Evolutionary conservation across 2,797 vertebrate species (phyloP), one percentile per base, ranked within the genome.

Genomic region (Zalophus californianus): DNA sequence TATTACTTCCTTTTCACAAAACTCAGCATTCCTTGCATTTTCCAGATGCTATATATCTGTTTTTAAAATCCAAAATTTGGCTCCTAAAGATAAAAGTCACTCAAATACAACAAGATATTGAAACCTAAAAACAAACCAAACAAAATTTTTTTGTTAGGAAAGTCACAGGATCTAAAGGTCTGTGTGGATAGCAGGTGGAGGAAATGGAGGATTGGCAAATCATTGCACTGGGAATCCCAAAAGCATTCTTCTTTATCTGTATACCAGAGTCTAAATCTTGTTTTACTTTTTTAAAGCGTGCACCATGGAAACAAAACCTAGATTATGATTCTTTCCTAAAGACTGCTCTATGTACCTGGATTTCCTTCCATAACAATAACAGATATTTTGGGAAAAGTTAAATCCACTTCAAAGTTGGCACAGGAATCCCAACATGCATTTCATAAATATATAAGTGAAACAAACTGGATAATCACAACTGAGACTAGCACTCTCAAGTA

Each of bases 321-420:
- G 44, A 84, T 78, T 88, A 95, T 92, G 78, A 91, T 44, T 90
- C 68, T 89, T 96, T 91, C 32, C 77, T 94, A 86, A 91, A 94
- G 52, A 95, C 25, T 86, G n/a, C 29, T 96, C 38, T 85, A 64
- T 8, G 27, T 86, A n/a, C 80, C 32, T 86, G n/a, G 20, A 90
- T 87, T 98, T 97, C 82, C 73, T 97, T 97, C 60, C 56, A 70
- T 11, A 93, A 80, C 79, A 97, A 87, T 68, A 96, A 89, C 96
- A 91, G 44, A n/a, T 96, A 91, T 72, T 90, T 86, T 21, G 70
- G 73, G 58, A 93, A 97, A 75, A 96, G 94, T 32, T 66, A 97
- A 97, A 94, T 96, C 66, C 58, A 96, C 60, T 94, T 92, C 95
- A 97, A 96, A 94, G 38, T 77, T 91, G 73, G 83, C 89, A 91